phyloP scores from a whole-genome alignment of 2,797 vertebrate species.

The Pangasius mekongensis region DNA sequence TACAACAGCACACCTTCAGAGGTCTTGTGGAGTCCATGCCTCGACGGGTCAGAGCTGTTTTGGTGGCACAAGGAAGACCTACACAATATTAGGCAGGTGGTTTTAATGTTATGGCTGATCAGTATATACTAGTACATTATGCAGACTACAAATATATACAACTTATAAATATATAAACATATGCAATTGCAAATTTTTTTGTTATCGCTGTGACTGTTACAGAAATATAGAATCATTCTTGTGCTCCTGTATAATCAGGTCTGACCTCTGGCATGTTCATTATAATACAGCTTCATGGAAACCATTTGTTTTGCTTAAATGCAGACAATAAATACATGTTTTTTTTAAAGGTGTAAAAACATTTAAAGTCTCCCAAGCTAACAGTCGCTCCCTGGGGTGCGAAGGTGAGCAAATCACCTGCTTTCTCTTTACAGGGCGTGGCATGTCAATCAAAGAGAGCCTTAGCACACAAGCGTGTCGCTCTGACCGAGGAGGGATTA shows the following conservation, averaged over 20 bases:
- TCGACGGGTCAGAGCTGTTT: too few relatives aligned
- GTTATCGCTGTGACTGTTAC: background rate
- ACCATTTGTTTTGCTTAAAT: background rate
- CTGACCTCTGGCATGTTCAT: background rate
- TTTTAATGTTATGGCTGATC: too few relatives aligned
- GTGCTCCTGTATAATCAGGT: background rate
- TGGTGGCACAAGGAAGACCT: too few relatives aligned
- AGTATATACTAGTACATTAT: too few relatives aligned
- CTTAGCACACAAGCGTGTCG: slow-evolving; percentile 38
- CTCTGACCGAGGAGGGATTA: slow-evolving; percentile 18
- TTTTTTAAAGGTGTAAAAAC: background rate
- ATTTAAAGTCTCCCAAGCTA: slow-evolving; percentile 54
- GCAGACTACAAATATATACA: too few relatives aligned
- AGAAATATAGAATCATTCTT: background rate
- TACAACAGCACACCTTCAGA: too few relatives aligned
- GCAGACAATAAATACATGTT: background rate
- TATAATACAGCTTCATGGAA: background rate
- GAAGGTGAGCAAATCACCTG: slow-evolving; percentile 65
- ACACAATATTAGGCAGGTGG: too few relatives aligned
- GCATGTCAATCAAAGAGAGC: slow-evolving; percentile 49
- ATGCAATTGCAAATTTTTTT: background rate
- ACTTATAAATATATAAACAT: too few relatives aligned
- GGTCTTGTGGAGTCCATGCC: too few relatives aligned
- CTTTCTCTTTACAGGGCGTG: slow-evolving; percentile 61
- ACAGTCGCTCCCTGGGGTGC: slow-evolving; percentile 72